Conservation (phyloP, 1,140 invertebrate species). For the Drosophila nasuta region DNA sequence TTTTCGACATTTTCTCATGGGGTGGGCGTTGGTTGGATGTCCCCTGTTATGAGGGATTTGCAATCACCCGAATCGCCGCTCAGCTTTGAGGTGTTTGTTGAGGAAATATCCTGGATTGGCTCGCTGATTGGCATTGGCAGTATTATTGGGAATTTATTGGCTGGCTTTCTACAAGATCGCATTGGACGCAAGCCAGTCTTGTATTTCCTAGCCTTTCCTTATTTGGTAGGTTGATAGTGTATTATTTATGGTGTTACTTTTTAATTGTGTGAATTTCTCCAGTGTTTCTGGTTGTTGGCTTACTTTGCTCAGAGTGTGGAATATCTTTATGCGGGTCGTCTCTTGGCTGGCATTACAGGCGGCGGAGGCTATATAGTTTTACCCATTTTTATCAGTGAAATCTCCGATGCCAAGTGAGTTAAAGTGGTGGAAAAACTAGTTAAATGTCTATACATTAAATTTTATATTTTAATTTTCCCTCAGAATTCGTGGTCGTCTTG, state of each 20-base stretch:
- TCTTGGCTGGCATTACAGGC: slow-evolving; percentile 81
- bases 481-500: slow-evolving; percentile 91
- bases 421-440: not conserved
- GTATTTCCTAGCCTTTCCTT: slow-evolving; percentile 50
- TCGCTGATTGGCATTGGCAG: slow-evolving; percentile 77
- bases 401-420: slow-evolving; percentile 71
- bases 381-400: slow-evolving; percentile 74
- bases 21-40: slow-evolving; percentile 84
- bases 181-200: slow-evolving; percentile 65
- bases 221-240: slow-evolving; percentile 42
- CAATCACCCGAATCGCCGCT: slow-evolving; percentile 77
- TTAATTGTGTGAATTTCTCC: not conserved
- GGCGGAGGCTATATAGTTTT: slow-evolving; percentile 65
- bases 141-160: slow-evolving; percentile 63
- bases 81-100: slow-evolving; percentile 45
- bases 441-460: too few species aligned
- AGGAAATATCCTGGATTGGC: slow-evolving; percentile 76
- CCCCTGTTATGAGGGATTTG: slow-evolving; percentile 79
- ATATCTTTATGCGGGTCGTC: slow-evolving; percentile 78
- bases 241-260: not conserved
- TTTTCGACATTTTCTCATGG: slow-evolving; percentile 84
- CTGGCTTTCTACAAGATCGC: slow-evolving; percentile 63
- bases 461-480: not conserved
- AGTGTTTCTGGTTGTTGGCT: slow-evolving; percentile 68
- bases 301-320: slow-evolving; percentile 64